phyloP scores from a whole-genome alignment of 2,888 invertebrate species.

The Acleris laterana region DNA sequence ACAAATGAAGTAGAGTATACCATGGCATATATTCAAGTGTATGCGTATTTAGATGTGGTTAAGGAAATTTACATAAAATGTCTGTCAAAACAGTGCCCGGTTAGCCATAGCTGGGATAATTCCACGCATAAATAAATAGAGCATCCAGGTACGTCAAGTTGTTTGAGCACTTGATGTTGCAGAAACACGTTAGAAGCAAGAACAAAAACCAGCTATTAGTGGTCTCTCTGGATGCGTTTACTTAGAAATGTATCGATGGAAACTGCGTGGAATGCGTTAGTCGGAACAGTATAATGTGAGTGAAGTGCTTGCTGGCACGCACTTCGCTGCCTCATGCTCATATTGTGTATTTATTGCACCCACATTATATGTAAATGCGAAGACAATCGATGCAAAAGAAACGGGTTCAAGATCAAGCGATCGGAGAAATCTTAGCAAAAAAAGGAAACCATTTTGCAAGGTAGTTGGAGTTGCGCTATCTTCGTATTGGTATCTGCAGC shows the following conservation, averaged over 20 bases:
- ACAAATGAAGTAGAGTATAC: constrained; percentile 33
- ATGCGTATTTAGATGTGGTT: constrained; percentile 39
- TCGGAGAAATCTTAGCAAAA: constrained; percentile 14
- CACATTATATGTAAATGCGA: constrained; percentile 31
- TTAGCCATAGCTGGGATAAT: neutral
- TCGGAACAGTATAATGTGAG: constrained; percentile 43
- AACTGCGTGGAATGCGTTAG: constrained; percentile 48
- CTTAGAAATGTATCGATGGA: constrained; percentile 45
- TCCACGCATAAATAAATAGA: constrained; percentile 12
- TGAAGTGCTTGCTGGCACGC: constrained; percentile 39
- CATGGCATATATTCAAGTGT: constrained; percentile 38
- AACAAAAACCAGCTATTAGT: constrained; percentile 54
- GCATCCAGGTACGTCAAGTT: constrained; percentile 13
- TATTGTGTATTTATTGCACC: constrained; percentile 29
- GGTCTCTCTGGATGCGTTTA: constrained; percentile 42
- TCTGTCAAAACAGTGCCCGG: constrained; percentile 23
- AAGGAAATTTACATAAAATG: constrained; percentile 41
- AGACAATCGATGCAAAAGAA: constrained; percentile 26
- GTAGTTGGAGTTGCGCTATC: neutral
- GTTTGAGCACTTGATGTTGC: constrained; percentile 21
- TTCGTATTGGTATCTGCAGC: neutral
- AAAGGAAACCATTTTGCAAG: constrained; percentile 10
- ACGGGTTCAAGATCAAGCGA: constrained; percentile 34
- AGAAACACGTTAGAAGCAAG: constrained; percentile 33
- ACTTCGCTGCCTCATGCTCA: constrained; percentile 29